Base-by-base conservation (phyloP, 2,888 invertebrate genomes). In the Dioctria linearis region DNA sequence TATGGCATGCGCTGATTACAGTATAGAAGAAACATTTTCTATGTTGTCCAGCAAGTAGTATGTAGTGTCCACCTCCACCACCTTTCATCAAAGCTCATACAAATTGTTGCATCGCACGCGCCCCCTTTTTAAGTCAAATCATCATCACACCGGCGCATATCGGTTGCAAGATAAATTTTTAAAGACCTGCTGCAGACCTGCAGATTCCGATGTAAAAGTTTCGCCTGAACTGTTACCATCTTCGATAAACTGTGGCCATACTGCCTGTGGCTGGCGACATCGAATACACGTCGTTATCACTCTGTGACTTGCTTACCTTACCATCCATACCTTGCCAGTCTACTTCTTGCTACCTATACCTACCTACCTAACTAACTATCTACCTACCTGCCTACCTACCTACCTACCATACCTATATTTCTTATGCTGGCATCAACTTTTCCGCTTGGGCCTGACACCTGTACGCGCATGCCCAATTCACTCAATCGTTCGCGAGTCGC, bases 401-500 rank as follows among this genome's bases (percentile, higher is more conserved):
- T 13, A 39, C 61, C 61, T 5, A 6, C 61, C 61, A 39, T 6
- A 63, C 42, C 65, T 65, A 65, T 65, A 65, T 42, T 65, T 65
- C 65, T 65, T 65, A 42, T 65, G 13, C 65, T 67, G 43, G 61
- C 13, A 25, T 8, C 40, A 25, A 39, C 63, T 39, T n/a, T 5
- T 13, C 40, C 71, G 43, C 25, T 25, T 25, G 25, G 25, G 25
- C 25, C 59, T 59, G 75, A 69, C 81, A 81, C 81, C 79, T 79
- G 81, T 81, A 69, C 42, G 80, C 54, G 43, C 76, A 80, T 79
- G 67, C 39, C 79, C 69, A 80, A 67, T 49, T 71, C 69, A 76
- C 67, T 81, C 81, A 81, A 81, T 80, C 80, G 81, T 79, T 80
- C 79, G 81, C 78, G 63, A 79, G 76, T 51, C 81, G 81, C 63